phyloP scores from a whole-genome alignment of 2,888 invertebrate genomes.

The Rhabditoides inermis region DNA sequence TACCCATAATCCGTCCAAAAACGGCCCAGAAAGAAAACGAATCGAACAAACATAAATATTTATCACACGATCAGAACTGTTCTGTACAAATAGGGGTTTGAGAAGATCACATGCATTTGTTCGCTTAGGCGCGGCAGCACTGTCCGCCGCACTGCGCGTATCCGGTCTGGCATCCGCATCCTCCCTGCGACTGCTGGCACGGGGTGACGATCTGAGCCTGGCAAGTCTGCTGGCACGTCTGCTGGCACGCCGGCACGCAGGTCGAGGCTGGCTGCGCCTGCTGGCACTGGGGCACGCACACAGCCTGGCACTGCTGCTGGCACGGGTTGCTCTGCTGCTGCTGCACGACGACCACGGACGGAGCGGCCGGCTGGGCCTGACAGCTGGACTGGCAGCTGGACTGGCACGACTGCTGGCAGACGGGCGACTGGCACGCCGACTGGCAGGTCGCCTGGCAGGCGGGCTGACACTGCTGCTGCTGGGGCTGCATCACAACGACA shows the following conservation, averaged over 20 bases:
- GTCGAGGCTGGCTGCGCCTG: conserved; percentile 21
- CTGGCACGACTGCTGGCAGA: neutral
- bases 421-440: no score
- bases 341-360: neutral
- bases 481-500: no score
- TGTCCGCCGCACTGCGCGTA: conserved; percentile 35
- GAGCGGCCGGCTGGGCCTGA: neutral
- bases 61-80: no score
- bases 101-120: neutral
- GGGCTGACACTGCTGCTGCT: no score
- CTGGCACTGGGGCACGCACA: conserved; percentile 6
- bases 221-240: conserved; percentile 37
- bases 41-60: no score
- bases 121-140: conserved; percentile 36
- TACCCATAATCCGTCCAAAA: no score
- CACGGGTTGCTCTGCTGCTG: neutral
- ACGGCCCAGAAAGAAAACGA: no score
- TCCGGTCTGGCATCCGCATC: conserved; percentile 30
- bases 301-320: conserved; percentile 2
- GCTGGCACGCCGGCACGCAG: conserved; percentile 31
- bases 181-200: conserved; percentile 3
- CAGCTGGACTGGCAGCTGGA: neutral
- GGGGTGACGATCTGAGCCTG: conserved; percentile 25
- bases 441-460: conserved; percentile 1
- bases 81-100: neutral